phyloP scores from a whole-genome alignment of 2,888 invertebrate species.

The Heteropelma amictum region DNA sequence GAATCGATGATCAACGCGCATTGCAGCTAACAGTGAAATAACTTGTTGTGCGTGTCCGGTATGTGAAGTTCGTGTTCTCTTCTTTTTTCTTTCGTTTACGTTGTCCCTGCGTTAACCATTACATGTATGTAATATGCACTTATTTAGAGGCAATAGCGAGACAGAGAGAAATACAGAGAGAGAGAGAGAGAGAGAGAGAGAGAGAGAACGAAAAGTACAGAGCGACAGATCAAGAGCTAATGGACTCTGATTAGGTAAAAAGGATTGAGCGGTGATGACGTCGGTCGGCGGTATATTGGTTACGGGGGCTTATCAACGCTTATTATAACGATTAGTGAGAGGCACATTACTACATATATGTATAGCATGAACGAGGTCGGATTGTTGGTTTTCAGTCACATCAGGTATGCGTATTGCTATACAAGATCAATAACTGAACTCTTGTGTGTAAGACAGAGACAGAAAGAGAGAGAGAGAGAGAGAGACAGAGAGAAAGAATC shows the following conservation, averaged over 20 bases:
- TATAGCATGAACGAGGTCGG: slow-evolving; percentile 1
- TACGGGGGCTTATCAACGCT: slow-evolving; percentile 31
- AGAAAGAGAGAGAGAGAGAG: slow-evolving; percentile 12
- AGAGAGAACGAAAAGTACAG: slow-evolving; percentile 24
- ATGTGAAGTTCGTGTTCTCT: slow-evolving; percentile 20
- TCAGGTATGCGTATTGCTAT: slow-evolving; percentile 10
- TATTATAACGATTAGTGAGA: slow-evolving; percentile 34
- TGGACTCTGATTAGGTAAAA: slow-evolving; percentile 37
- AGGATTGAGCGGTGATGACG: slow-evolving; percentile 40
- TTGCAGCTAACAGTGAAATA: slow-evolving; percentile 54
- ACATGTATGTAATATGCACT: slow-evolving; percentile 13
- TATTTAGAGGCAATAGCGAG: slow-evolving; percentile 24
- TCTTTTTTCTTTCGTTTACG: background rate
- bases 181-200: slow-evolving; percentile 23
- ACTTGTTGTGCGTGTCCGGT: slow-evolving; percentile 46
- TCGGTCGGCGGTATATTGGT: slow-evolving; percentile 29
- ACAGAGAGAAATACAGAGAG: slow-evolving; percentile 18
- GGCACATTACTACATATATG: slow-evolving; percentile 14
- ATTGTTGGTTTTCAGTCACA: slow-evolving; percentile 23
- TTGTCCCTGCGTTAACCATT: slow-evolving; percentile 1
- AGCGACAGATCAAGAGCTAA: slow-evolving; percentile 34
- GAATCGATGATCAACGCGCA: slow-evolving; percentile 53
- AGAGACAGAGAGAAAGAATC: slow-evolving; percentile 18
- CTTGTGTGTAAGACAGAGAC: slow-evolving; percentile 15
- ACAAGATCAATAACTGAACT: slow-evolving; percentile 13